Evolutionary conservation across 2,113 vertebrate genomes (phyloP), one percentile per base, ranked within the genome.

Genomic region (Loxodonta africana): DNA sequence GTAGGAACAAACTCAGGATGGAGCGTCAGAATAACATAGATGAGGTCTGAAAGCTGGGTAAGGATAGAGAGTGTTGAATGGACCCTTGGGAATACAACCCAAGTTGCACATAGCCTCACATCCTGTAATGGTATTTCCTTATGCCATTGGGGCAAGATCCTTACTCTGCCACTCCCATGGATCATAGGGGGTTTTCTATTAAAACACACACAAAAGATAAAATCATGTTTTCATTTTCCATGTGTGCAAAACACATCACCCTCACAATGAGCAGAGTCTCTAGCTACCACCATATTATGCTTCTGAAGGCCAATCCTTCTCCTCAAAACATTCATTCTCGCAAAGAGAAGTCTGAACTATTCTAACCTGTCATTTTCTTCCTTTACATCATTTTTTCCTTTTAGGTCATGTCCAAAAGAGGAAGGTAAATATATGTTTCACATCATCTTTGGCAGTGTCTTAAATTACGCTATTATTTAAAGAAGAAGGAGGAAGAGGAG

Each of bases 401-500:
- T 53, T 73, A 97, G 82, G 89, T 96, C 92, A 26, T 94, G 93
- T 95, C 97, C 88, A 91, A 95, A 96, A n/a, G 2, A 18, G 65
- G 77, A 95, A 26, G 0, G 84, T 96, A 91, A 94, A 83, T 98
- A 97, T 95, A 94, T 87, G 96, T 97, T 97, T 97, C 69, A 15
- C 26, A 51, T 97, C 87, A 95, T 84, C 77, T 93, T 92, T 96
- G 95, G 81, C 46, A 76, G 83, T 86, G 83, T 96, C 97, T 98
- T 92, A 97, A 97, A 78, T 98, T 86, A 89, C 73, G 81, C 95
- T 97, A 83, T 94, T 96, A 97, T 85, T 95, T 97, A 98, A 97
- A 97, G 95, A 81, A 91, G 91, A 0, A 88, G 30, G 20, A 53
- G 26, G 41, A 37, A 37, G 51, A 82, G 41, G 62, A 44, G 6